phyloP scores from a whole-genome alignment of 2,113 vertebrate genomes.

The Macroglossus sobrinus region DNA sequence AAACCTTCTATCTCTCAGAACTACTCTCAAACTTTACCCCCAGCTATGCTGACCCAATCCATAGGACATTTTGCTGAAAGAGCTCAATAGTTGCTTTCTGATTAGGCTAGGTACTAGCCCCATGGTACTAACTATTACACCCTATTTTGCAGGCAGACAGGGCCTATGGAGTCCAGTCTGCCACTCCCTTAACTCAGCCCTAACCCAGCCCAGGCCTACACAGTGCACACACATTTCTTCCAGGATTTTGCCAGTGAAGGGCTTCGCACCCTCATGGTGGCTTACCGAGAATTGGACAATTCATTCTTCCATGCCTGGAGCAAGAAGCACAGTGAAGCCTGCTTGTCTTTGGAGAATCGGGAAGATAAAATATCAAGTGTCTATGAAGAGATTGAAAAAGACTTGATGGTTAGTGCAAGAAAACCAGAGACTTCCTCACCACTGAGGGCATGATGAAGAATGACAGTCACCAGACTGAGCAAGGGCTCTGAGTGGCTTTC shows the following conservation, averaged over 20 bases:
- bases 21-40: neutral
- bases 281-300: constrained; percentile 90
- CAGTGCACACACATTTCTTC: neutral
- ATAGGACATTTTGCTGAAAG: neutral
- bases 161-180: neutral
- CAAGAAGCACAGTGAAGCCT: constrained; percentile 88
- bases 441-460: too few relatives aligned
- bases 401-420: constrained; percentile 85
- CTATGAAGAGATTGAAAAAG: constrained; percentile 94
- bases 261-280: constrained; percentile 91
- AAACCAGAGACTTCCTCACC: neutral
- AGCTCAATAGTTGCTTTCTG: neutral
- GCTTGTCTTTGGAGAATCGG: constrained; percentile 83
- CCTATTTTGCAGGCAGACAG: neutral
- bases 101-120: neutral
- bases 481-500: neutral
- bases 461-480: neutral
- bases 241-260: constrained; percentile 95
- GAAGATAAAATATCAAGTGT: constrained; percentile 86
- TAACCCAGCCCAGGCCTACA: neutral
- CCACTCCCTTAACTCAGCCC: neutral
- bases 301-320: constrained; percentile 85
- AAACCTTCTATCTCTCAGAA: neutral
- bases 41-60: neutral
- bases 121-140: neutral